Evolutionary conservation across 2,113 vertebrate genomes (phyloP).

Genomic region (Micronycteris hirsuta): DNA sequence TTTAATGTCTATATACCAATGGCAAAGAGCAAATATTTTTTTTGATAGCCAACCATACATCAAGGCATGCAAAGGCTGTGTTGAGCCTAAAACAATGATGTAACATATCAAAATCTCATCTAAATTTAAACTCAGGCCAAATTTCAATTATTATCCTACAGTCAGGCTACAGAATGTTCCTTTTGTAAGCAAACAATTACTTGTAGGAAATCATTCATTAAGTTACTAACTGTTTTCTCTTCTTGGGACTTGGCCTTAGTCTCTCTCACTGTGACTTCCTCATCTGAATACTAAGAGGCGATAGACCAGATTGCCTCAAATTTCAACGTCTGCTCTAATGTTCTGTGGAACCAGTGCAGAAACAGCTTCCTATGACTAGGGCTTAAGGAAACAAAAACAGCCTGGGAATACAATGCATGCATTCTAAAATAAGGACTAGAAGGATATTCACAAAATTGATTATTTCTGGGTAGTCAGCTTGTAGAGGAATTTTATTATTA

Average conservation of each 20-base stretch:
- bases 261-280: not conserved
- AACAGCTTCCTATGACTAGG: not conserved
- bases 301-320: not conserved
- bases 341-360: not conserved
- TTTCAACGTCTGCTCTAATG: not conserved
- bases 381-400: not conserved
- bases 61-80: not conserved
- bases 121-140: not conserved
- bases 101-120: not conserved
- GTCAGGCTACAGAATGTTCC: not conserved
- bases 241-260: not conserved
- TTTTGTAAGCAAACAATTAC: slow-evolving; percentile 20
- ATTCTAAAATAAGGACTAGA: slow-evolving; percentile 3
- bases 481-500: slow-evolving; percentile 8
- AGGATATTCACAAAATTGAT: slow-evolving; percentile 30
- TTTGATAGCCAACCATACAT: not conserved
- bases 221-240: not conserved
- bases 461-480: not conserved
- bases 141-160: not conserved
- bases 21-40: not conserved
- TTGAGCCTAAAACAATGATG: not conserved
- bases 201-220: not conserved
- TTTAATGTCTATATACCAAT: too few species aligned
- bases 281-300: not conserved
- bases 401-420: not conserved